Evolutionary conservation across 2,113 vertebrate genomes (phyloP).

Genomic region (Cyprinodon variegatus): DNA sequence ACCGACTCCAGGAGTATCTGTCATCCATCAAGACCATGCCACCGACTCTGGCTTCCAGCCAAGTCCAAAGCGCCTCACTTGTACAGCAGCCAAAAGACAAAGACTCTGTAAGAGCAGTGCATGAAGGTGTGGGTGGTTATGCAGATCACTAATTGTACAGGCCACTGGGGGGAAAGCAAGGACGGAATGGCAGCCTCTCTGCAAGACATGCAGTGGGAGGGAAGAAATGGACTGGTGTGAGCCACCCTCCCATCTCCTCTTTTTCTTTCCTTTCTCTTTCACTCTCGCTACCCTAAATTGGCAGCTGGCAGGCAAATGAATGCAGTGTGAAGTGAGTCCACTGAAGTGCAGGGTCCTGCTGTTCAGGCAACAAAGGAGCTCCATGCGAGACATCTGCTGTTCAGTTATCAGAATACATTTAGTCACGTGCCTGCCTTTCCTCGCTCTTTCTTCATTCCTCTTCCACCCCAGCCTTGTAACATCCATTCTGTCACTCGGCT

Average conservation of each 20-base stretch:
- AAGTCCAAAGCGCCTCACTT: conserved; percentile 64
- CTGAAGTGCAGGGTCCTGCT: conserved; percentile 90
- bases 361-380: conserved; percentile 89
- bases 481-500: conserved; percentile 64
- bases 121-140: conserved; percentile 75
- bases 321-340: conserved; percentile 90
- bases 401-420: conserved; percentile 91
- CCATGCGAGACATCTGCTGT: conserved; percentile 93
- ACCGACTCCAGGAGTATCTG: conserved; percentile 50
- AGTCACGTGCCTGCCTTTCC: conserved; percentile 79
- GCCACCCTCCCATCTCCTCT: conserved; percentile 43
- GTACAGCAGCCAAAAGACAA: conserved; percentile 74
- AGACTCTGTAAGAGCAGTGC: conserved; percentile 57
- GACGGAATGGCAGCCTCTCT: conserved; percentile 66
- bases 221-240: conserved; percentile 66
- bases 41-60: conserved; percentile 60
- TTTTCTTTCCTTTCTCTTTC: conserved; percentile 58
- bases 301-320: conserved; percentile 93
- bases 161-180: conserved; percentile 67
- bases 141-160: conserved; percentile 78
- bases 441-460: conserved; percentile 59
- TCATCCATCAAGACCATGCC: conserved; percentile 62
- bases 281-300: conserved; percentile 83
- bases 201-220: conserved; percentile 70
- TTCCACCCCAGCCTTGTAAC: conserved; percentile 54